Conservation (phyloP, 2,113 vertebrate species). For the Pelecanus crispus region DNA sequence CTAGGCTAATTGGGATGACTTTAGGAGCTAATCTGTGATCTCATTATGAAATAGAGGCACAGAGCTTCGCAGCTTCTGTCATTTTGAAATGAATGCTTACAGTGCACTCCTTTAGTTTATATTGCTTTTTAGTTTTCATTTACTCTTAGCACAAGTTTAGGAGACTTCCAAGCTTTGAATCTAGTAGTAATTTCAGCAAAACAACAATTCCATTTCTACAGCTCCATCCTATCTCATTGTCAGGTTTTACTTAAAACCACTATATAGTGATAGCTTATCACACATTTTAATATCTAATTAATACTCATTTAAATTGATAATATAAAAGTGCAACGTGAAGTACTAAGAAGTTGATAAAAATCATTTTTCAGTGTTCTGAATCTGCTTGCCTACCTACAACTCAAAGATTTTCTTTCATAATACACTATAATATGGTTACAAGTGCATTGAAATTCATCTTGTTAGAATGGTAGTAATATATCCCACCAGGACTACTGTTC, state of each 20-base stretch:
- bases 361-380: slow-evolving; percentile 59
- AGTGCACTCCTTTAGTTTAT: neutral
- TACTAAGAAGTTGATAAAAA: slow-evolving; percentile 64
- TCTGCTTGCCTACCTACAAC: slow-evolving; percentile 68
- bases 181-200: neutral
- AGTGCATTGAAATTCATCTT: slow-evolving; percentile 89
- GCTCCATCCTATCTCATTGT: neutral
- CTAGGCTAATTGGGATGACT: neutral
- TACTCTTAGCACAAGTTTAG: neutral
- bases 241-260: neutral
- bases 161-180: neutral
- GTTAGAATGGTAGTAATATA: slow-evolving; percentile 92
- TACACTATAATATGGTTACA: slow-evolving; percentile 80
- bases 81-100: neutral
- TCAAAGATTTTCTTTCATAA: slow-evolving; percentile 77
- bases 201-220: slow-evolving; percentile 13
- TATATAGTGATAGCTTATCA: neutral
- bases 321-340: slow-evolving; percentile 44
- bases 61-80: neutral
- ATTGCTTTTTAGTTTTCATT: neutral
- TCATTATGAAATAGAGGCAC: neutral
- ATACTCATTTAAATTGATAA: slow-evolving; percentile 49
- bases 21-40: neutral
- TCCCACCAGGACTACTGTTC: slow-evolving; percentile 92
- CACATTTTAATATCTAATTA: slow-evolving; percentile 43